Base-by-base conservation (phyloP, 2,797 vertebrate genomes). In the Neosilurus hyrtlii region DNA sequence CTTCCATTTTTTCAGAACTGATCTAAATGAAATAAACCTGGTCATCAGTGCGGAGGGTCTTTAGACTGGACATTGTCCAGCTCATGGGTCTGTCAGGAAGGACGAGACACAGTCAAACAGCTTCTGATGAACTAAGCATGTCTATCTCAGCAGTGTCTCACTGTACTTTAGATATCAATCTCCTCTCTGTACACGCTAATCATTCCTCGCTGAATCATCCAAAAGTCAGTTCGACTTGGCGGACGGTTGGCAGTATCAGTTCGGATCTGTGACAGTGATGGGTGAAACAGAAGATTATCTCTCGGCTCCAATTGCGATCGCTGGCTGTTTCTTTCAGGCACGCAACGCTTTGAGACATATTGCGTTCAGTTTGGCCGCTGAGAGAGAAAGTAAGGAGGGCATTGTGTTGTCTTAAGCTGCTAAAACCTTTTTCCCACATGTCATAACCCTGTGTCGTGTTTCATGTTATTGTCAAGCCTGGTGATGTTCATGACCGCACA, bases 391-490 rank as follows among this genome's bases (percentile, higher is more conserved):
- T 86, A 87, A 18, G 0, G 63, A 87, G 90, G 91, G 91, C 89
- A 79, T 83, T 70, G 86, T 65, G 1, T 80, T 89, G 86, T 78
- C 66, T 78, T 73, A 80, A 85, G 84, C 91, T 89, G 87, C 86
- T 89, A 85, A 89, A 93, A 88, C 84, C 75, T 85, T 90, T 90
- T 85, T 81, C 86, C 86, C 78, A 86, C 90, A 89, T 85, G 81
- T 81, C 14, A 20, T 59, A 61, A 66, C 67, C 77, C 70, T 63
- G 89, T 90, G 83, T 89, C 86, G 90, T 65, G 87, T 92, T 93
- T 92, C 90, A 90, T 84, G 77, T 86, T 89, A 83, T 89, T 89
- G 90, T 87, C 90, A 90, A 82, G 89, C 88, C 82, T 89, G 86
- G 90, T 89, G 89, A 90, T 88, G 88, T 86, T 77, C 82, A 86